Base-by-base conservation (phyloP, 2,113 vertebrate genomes). In the Triplophysa tibetana region DNA sequence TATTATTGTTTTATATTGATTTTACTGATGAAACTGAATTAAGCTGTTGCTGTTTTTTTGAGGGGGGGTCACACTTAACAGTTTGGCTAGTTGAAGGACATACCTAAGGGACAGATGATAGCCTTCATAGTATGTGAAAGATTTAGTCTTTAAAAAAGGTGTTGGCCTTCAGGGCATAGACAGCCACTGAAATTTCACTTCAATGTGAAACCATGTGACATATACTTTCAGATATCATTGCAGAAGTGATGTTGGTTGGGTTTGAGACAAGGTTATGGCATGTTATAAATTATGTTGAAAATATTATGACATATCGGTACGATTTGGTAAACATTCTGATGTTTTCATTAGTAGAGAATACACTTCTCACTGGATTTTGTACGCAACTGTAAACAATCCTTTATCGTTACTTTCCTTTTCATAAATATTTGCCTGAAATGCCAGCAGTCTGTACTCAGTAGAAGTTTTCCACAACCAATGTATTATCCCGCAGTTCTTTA, bases 41-140 rank as follows among this genome's bases (percentile, higher is more conserved):
- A 6, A 17, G 50, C 50, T 54, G 23, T 21, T 60, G 60, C 21
- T 16, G 2, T 14, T 13, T 9, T 8, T 63, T 14, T 60, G 0
- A 33, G 29, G 21, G 48, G 58, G 72, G 45, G 21, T 48, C 29
- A 62, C 52, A 41, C 68, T 70, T 60, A 54, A 73, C 72, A 75
- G 58, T 24, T 75, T 62, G 72, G 23, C 58, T 63, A n/a, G 23
- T 24, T 75, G 41, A 75, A 75, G 41, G 41, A 48, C 72, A 63
- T 75, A 43, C 72, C 48, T 63, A 23, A 75, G 58, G 41, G 72
- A 75, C 72, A 75, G 72, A 58, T 75, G 38, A 56, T 23, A 75
- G 33, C 33, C 29, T 43, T 17, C 8, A 17, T 58, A 48, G 38
- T 29, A 63, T 75, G 56, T 63, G 58, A 75, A 58, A 63, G 41